These are phyloP conservation scores for Agrotis clavis DNA, from an alignment of 2,888 invertebrate species.

Conservation along the genomic window DNA sequence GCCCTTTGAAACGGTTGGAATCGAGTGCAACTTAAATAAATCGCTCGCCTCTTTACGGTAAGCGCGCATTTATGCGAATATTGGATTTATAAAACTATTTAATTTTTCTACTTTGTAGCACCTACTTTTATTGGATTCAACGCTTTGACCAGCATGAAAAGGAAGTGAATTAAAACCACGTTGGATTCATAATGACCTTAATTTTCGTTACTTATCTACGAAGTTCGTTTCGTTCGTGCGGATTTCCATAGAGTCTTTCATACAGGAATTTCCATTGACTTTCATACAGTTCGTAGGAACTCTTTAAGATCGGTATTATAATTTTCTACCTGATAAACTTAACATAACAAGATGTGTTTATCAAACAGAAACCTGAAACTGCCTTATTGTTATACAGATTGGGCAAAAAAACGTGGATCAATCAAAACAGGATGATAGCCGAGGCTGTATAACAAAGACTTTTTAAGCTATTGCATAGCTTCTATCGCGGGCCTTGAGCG, in stretches of 20 bases:
- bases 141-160: background rate
- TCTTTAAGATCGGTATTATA: background rate
- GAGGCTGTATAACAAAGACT: no score
- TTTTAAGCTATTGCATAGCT: no score
- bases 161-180: background rate
- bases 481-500: no score
- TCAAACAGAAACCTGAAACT: conserved; percentile 10
- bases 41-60: background rate
- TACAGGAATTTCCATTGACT: background rate
- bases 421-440: no score
- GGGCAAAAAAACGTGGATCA: no score
- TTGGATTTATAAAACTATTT: background rate
- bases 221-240: background rate
- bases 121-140: background rate
- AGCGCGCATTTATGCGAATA: background rate
- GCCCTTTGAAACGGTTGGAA: background rate
- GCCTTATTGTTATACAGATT: background rate
- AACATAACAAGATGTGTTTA: conserved; percentile 7
- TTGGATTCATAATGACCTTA: background rate
- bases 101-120: background rate
- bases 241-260: no score
- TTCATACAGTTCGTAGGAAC: background rate
- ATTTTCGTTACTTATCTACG: background rate
- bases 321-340: background rate
- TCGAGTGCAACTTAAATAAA: conserved; percentile 17